phyloP scores from a whole-genome alignment of 2,797 vertebrate genomes.

The Labeo calbasu region DNA sequence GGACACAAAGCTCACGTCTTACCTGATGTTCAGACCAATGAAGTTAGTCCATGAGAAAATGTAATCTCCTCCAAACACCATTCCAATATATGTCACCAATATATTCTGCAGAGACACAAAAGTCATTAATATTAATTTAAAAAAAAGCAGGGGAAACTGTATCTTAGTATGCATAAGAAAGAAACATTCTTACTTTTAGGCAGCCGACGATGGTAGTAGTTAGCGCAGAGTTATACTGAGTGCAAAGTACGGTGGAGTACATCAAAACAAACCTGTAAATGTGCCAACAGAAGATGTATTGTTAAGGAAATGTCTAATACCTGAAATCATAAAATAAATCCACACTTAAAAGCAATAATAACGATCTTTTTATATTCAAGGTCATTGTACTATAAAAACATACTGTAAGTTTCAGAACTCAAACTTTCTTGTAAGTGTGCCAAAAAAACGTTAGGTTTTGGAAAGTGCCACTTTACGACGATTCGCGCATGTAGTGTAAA shows the following conservation, averaged over 20 bases:
- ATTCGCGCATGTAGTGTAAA: too few species aligned
- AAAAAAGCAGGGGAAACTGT: neutral
- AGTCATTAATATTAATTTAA: neutral
- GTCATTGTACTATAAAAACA: too few species aligned
- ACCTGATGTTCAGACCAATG: slow-evolving; percentile 97
- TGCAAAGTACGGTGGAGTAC: slow-evolving; percentile 95
- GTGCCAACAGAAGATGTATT: neutral
- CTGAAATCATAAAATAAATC: neutral
- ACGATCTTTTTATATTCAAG: too few species aligned
- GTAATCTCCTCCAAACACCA: slow-evolving; percentile 97
- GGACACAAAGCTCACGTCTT: slow-evolving; percentile 37
- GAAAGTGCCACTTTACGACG: too few species aligned
- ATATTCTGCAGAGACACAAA: slow-evolving; percentile 84
- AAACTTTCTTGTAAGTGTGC: too few species aligned
- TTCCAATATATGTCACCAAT: slow-evolving; percentile 94
- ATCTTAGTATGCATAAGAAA: neutral
- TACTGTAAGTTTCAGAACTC: too few species aligned
- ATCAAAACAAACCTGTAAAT: slow-evolving; percentile 86
- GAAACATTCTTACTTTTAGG: slow-evolving; percentile 85
- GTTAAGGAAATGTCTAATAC: neutral
- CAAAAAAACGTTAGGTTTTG: too few species aligned
- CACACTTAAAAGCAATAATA: neutral
- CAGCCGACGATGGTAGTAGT: slow-evolving; percentile 98
- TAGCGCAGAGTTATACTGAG: slow-evolving; percentile 95
- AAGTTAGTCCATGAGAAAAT: slow-evolving; percentile 98